A percentile compares a stretch with the other conserved stretches of the same genome.
Conservation (phyloP, 2,888 invertebrate species). For the Stegophylla sp. region DNA sequence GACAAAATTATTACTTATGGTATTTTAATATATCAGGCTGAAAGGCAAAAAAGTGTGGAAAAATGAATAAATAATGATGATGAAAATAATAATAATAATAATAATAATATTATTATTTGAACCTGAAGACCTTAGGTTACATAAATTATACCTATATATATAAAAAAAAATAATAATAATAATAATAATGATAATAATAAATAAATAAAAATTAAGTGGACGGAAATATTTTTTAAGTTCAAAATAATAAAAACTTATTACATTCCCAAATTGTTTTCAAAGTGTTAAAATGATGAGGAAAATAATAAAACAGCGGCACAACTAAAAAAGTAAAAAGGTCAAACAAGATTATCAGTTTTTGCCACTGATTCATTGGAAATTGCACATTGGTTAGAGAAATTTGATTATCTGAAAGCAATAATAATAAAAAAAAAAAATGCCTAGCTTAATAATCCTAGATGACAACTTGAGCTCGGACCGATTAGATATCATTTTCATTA, state of each 20-base stretch:
- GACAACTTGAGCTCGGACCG: conserved; percentile 53
- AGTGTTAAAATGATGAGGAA: conserved; percentile 1
- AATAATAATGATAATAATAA: too few species aligned
- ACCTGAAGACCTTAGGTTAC: conserved; percentile 27
- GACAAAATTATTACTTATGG: conserved; percentile 41
- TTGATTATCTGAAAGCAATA: conserved; percentile 48
- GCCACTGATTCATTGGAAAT: conserved; percentile 25
- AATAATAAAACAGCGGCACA: conserved; percentile 15
- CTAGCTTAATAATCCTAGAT: conserved; percentile 41
- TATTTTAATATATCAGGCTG: conserved; percentile 4
- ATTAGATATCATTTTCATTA: conserved; percentile 44
- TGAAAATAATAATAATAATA: too few species aligned
- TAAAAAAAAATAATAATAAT: conserved; percentile 23
- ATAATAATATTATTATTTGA: conserved; percentile 11
- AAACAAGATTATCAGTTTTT: conserved; percentile 26
- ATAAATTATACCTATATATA: too few species aligned
- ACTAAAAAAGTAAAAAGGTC: conserved; percentile 27
- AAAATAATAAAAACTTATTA: conserved; percentile 36
- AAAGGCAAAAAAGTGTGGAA: neutral
- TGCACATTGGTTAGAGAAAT: conserved; percentile 48
- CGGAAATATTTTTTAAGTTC: conserved; percentile 47
- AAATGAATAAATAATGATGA: conserved; percentile 32
- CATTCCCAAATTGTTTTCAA: conserved; percentile 15
- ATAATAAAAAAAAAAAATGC: conserved; percentile 26
- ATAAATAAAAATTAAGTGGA: too few species aligned